Evolutionary conservation across 2,888 invertebrate species (phyloP), one percentile per base, ranked within the genome.

Genomic region (Pollenia amentaria): DNA sequence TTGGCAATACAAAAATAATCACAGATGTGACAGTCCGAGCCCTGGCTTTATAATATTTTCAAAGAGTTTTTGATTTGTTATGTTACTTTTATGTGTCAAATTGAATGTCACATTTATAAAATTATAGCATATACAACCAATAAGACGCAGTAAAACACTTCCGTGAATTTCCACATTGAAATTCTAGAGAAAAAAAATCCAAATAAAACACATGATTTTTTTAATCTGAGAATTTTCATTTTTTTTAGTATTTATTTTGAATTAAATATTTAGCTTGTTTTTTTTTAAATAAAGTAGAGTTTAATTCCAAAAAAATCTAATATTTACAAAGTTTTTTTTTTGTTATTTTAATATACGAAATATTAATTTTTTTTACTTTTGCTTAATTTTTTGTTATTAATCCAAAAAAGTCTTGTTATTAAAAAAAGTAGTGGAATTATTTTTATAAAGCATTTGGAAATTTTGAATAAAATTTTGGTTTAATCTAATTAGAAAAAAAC

Each of bases 241-340:
- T 55, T 69, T 57, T 55, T 65, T 57, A 29, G 65, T 65, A 51
- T 64, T 84, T 84, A 70, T 60, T 84, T 79, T 84, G 29, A 80
- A 72, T 67, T 85, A 78, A 62, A 67, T 73, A 62, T 81, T 80
- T 64, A 75, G 60, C 69, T 64, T 67, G 29, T 78, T 60, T 76
- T 73, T 76, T 73, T 70, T 83, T 67, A 85, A 87, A 85, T 80
- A 83, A 85, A 69, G 51, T 85, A 83, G 29, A 82, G 48, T 77
- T 81, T 72, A 72, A 87, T 77, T 87, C 11, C 64, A 79, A 86
- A 85, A 83, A 86, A 79, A 64, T 82, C 79, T 83, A 75, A 65
- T 85, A 83, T 79, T 85, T 77, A 85, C 82, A 85, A 57, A 70
- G 55, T 75, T 53, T 60, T 60, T 73, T 60, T 16, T 29, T 60